Percentiles rank a stretch among this genome's conserved stretches.
Evolutionary conservation across 2,113 vertebrate genomes (phyloP).

Genomic region (Syrmaticus mikado): DNA sequence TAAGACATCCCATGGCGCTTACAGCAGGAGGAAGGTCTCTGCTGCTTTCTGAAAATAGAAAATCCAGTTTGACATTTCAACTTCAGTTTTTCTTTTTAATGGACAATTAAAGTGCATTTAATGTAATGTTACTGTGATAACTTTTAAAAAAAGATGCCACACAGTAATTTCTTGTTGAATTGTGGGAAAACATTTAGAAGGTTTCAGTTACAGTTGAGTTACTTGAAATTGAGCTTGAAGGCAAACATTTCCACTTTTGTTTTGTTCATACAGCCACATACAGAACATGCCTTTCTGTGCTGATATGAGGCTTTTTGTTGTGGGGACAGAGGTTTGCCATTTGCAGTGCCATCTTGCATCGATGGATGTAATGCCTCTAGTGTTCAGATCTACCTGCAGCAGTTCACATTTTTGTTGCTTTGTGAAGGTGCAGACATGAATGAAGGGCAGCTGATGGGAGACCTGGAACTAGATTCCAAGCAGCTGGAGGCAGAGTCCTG

Average conservation of each 20-base stretch:
- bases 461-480: constrained; percentile 90
- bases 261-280: neutral
- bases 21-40: neutral
- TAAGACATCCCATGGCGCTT: constrained; percentile 58
- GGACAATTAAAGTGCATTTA: neutral
- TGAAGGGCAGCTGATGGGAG: constrained; percentile 94
- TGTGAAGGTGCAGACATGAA: constrained; percentile 93
- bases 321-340: neutral
- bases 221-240: neutral
- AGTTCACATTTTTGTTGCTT: neutral
- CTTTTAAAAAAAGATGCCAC: neutral
- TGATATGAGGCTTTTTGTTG: neutral
- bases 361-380: neutral
- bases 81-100: neutral
- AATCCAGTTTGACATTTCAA: neutral
- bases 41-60: neutral
- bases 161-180: neutral
- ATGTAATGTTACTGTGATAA: neutral
- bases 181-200: neutral
- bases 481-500: constrained; percentile 95
- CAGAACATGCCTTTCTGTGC: neutral
- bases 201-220: constrained; percentile 17
- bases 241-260: neutral
- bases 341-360: neutral
- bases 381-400: neutral